phyloP scores from a whole-genome alignment of 2,797 vertebrate species.

The Sebastolobus alascanus region DNA sequence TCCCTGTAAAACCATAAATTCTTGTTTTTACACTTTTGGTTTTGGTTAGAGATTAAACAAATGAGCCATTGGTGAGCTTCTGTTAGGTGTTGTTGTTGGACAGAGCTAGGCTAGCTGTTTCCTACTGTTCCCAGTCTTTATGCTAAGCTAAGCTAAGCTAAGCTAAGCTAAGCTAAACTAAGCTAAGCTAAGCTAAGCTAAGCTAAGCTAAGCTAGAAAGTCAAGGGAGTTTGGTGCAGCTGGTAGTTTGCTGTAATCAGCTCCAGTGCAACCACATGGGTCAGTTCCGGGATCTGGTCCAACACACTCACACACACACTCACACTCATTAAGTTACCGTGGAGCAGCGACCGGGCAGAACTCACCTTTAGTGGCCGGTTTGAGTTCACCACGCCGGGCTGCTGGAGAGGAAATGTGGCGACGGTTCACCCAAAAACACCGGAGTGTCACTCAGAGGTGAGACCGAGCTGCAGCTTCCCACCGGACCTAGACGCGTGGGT shows the following conservation, averaged over 20 bases:
- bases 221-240: not conserved
- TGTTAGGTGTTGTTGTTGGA: too few species aligned
- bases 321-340: not conserved
- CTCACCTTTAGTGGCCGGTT: conserved; percentile 49
- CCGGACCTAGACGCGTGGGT: not conserved
- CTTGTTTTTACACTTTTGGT: too few species aligned
- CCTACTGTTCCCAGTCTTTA: too few species aligned
- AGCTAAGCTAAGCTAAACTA: too few species aligned
- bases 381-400: conserved; percentile 4
- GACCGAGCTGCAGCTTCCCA: not conserved
- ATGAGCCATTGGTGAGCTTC: too few species aligned
- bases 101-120: too few species aligned
- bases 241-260: not conserved
- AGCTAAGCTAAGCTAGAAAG: too few species aligned
- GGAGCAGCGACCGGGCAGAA: not conserved
- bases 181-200: too few species aligned
- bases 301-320: fast-evolving
- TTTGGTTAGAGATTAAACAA: too few species aligned
- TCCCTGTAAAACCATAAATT: too few species aligned
- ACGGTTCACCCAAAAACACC: not conserved
- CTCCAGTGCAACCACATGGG: not conserved
- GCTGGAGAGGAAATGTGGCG: not conserved
- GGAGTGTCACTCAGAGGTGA: conserved; percentile 43
- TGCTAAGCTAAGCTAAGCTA: too few species aligned
- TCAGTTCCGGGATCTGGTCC: conserved; percentile 4